These are phyloP conservation scores for Osmerus eperlanus DNA, from an alignment of 2,113 vertebrate species.

Conservation along the genomic window DNA sequence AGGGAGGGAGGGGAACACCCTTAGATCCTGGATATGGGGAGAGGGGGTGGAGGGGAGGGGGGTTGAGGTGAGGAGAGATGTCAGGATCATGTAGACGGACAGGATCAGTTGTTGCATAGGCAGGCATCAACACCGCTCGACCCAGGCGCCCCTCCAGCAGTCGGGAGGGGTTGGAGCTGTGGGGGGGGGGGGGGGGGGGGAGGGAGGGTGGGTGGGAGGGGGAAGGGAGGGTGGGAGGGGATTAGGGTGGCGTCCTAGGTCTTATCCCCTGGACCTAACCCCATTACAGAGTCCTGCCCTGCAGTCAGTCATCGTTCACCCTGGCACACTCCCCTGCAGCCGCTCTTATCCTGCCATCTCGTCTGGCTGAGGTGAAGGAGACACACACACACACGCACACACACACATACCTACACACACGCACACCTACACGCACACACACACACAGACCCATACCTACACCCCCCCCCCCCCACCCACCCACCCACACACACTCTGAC, in stretches of 20 bases:
- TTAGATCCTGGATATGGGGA: slow-evolving; percentile 21
- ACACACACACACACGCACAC: not conserved
- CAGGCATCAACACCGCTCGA: not conserved
- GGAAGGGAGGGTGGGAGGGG: slow-evolving; percentile 26
- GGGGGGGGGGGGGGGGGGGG: slow-evolving; percentile 3
- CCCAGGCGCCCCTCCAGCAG: no score
- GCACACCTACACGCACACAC: no score
- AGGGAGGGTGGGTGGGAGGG: not conserved
- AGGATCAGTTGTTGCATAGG: slow-evolving; percentile 28
- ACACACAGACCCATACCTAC: no score
- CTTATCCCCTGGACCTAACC: not conserved
- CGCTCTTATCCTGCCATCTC: slow-evolving; percentile 47
- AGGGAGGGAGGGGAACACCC: slow-evolving; percentile 3
- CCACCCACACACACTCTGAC: not conserved
- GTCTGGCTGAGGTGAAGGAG: slow-evolving; percentile 40
- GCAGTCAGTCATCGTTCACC: slow-evolving; percentile 60
- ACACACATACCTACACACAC: slow-evolving; percentile 11
- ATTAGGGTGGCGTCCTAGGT: slow-evolving; percentile 19
- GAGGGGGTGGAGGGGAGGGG: slow-evolving; percentile 5
- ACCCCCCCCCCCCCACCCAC: no score
- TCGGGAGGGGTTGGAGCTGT: slow-evolving; percentile 6
- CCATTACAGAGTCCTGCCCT: not conserved
- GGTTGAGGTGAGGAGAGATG: not conserved
- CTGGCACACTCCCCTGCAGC: slow-evolving; percentile 21
- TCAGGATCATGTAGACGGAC: slow-evolving; percentile 29